Conservation (phyloP, 1,140 invertebrate species). For the Probaryconus sp. region DNA sequence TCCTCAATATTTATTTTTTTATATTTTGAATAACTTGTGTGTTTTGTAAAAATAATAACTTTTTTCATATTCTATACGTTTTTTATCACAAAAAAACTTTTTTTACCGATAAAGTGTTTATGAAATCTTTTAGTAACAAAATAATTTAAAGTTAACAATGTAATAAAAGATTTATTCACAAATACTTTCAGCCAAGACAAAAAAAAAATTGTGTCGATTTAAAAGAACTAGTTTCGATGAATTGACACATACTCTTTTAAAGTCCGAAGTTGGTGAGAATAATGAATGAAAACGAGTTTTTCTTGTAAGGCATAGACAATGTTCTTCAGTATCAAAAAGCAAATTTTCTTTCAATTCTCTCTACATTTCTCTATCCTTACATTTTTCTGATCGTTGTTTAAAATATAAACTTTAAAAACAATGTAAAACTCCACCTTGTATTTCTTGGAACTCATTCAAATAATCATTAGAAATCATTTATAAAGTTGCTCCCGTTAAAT, state of each 20-base stretch:
- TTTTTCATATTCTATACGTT: too few relatives aligned
- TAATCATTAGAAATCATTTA: too few relatives aligned
- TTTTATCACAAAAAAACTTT: too few relatives aligned
- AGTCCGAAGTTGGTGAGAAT: conserved; percentile 20
- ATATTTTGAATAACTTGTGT: too few relatives aligned
- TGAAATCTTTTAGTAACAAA: too few relatives aligned
- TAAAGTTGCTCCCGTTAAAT: too few relatives aligned
- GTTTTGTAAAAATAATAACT: too few relatives aligned
- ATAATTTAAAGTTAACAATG: conserved; percentile 1
- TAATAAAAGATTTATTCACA: conserved; percentile 16
- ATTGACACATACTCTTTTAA: conserved; percentile 32
- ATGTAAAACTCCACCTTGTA: too few relatives aligned
- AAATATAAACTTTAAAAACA: too few relatives aligned
- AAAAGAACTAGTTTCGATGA: conserved; percentile 42
- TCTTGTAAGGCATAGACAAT: conserved; percentile 26
- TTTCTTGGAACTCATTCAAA: too few relatives aligned
- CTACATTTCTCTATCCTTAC: too few relatives aligned
- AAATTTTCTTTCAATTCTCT: conserved; percentile 18
- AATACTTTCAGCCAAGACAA: conserved; percentile 18
- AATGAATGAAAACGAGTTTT: conserved; percentile 43
- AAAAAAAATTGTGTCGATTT: conserved; percentile 26
- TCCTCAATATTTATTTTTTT: background rate
- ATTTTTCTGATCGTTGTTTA: too few relatives aligned
- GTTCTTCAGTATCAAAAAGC: conserved; percentile 26
- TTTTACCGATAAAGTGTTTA: background rate